These are phyloP conservation scores for Ooceraea biroi DNA, from an alignment of 1,140 invertebrate species.

Conservation along the genomic window DNA sequence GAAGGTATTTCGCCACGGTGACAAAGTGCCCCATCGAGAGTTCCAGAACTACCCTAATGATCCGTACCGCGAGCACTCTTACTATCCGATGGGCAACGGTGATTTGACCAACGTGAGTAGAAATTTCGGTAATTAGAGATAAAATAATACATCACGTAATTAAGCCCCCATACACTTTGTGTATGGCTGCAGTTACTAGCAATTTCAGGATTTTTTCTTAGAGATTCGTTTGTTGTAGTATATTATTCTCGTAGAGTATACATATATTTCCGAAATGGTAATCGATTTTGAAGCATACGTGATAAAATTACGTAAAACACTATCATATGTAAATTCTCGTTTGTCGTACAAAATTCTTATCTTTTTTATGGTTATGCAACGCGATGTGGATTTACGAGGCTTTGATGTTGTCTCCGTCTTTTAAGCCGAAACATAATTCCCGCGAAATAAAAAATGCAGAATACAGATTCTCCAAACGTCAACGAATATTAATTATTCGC, in stretches of 20 bases:
- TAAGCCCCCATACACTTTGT: background rate
- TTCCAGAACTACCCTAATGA: constrained; percentile 85
- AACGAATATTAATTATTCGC: too few relatives aligned
- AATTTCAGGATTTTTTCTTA: background rate
- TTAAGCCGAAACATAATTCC: background rate
- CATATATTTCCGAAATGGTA: background rate
- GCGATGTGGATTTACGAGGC: too few relatives aligned
- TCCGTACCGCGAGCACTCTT: constrained; percentile 82
- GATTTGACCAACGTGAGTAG: constrained; percentile 85
- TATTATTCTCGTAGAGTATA: background rate
- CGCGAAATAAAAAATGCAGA: too few relatives aligned
- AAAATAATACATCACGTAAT: background rate
- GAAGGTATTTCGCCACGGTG: constrained; percentile 85
- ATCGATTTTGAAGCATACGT: background rate
- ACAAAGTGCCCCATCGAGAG: constrained; percentile 84
- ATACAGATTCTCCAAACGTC: too few relatives aligned
- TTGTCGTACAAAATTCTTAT: background rate
- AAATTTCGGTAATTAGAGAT: constrained; percentile 22
- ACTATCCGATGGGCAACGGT: constrained; percentile 83
- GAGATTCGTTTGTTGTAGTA: too few relatives aligned
- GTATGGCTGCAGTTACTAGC: too few relatives aligned
- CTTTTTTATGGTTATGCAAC: background rate
- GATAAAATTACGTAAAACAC: background rate
- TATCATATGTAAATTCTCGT: background rate
- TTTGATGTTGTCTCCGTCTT: background rate